phyloP scores from a whole-genome alignment of 2,888 invertebrate species.

The Agonopterix subpropinquella region DNA sequence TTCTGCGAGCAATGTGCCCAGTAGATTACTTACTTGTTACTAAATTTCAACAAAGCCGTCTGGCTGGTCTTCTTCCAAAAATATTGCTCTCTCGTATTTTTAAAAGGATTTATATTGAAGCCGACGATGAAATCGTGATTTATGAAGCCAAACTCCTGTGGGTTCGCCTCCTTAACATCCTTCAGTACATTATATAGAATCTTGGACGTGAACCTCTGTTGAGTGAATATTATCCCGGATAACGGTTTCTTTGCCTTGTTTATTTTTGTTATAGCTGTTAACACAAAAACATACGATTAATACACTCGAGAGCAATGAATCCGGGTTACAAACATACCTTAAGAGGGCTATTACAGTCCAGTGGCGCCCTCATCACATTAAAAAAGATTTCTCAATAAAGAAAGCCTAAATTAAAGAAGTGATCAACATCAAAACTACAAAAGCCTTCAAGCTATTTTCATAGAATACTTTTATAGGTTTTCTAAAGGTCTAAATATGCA shows the following conservation, averaged over 20 bases:
- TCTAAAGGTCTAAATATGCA: too few species aligned
- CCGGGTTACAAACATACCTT: too few species aligned
- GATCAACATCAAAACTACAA: too few species aligned
- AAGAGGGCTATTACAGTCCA: too few species aligned
- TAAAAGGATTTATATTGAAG: slow-evolving; percentile 73
- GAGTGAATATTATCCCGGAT: slow-evolving; percentile 83
- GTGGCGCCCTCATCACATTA: too few species aligned
- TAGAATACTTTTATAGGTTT: too few species aligned
- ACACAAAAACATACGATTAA: not conserved
- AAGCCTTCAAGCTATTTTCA: too few species aligned
- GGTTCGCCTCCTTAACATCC: slow-evolving; percentile 54
- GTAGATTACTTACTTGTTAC: slow-evolving; percentile 44
- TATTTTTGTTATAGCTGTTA: slow-evolving; percentile 34
- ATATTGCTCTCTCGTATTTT: slow-evolving; percentile 70
- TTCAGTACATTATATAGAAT: slow-evolving; percentile 81
- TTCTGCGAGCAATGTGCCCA: too few species aligned
- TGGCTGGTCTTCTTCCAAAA: slow-evolving; percentile 73
- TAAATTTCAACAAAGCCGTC: slow-evolving; percentile 64
- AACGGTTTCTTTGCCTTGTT: slow-evolving; percentile 61
- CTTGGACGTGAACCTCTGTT: slow-evolving; percentile 84
- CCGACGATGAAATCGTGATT: slow-evolving; percentile 86
- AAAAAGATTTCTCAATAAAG: too few species aligned
- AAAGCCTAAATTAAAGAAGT: too few species aligned
- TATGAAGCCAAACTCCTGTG: slow-evolving; percentile 70
- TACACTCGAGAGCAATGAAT: too few species aligned